Evolutionary conservation across 1,140 invertebrate species (phyloP).

Genomic region (Drosophila rufa): DNA sequence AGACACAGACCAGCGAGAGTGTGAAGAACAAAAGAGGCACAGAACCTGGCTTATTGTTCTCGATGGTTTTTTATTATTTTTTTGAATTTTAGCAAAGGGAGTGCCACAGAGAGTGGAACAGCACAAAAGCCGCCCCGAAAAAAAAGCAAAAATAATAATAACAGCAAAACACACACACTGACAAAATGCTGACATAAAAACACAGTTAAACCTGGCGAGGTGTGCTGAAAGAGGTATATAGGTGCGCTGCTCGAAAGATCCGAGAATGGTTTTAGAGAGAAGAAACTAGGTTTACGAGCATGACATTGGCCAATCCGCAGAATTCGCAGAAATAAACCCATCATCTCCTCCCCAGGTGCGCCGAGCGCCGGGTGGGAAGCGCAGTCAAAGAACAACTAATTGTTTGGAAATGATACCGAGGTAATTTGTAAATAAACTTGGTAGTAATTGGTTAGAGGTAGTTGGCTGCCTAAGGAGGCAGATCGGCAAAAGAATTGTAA

Average conservation of each 20-base stretch:
- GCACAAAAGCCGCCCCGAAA: conserved; percentile 43
- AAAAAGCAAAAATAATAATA: conserved; percentile 37
- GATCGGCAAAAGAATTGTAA: background rate
- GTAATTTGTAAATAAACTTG: background rate
- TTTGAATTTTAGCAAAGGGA: conserved; percentile 22
- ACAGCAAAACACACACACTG: conserved; percentile 45
- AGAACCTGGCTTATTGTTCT: conserved; percentile 48
- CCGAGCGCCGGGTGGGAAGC: conserved; percentile 25
- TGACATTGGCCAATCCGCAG: conserved; percentile 44
- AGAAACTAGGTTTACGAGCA: conserved; percentile 74
- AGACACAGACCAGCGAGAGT: conserved; percentile 27
- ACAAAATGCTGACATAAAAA: conserved; percentile 75
- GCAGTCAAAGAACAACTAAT: conserved; percentile 8
- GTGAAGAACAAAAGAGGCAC: conserved; percentile 52
- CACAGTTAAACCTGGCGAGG: conserved; percentile 59
- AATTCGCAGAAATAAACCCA: conserved; percentile 61
- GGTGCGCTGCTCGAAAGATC: conserved; percentile 27
- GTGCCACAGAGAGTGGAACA: conserved; percentile 38
- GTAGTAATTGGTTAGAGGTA: background rate
- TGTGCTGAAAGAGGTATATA: conserved; percentile 7
- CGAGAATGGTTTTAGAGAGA: conserved; percentile 56
- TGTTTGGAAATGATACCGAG: conserved; percentile 7
- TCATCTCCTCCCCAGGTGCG: background rate
- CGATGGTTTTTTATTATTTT: conserved; percentile 24
- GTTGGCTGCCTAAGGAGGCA: background rate